Percentiles rank a stretch among this genome's conserved stretches.
These are phyloP conservation scores for Zelleria hepariella DNA, from an alignment of 2,888 invertebrate genomes.

Conservation along the genomic window DNA sequence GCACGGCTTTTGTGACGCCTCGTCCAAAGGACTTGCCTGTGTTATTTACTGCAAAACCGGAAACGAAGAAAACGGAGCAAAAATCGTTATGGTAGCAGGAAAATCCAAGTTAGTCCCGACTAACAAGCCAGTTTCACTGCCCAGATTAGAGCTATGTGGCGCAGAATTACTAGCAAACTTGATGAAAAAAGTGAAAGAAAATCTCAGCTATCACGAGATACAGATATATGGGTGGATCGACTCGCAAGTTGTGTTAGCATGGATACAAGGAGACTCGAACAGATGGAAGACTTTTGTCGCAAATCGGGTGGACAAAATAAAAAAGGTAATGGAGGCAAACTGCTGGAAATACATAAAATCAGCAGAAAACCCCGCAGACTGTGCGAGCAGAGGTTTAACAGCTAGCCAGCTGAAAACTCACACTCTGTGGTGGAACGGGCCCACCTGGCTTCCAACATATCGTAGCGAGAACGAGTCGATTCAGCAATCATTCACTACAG, in stretches of 20 bases:
- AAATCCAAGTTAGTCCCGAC: conserved; percentile 1
- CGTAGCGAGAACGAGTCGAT: background rate
- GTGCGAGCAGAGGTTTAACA: conserved; percentile 12
- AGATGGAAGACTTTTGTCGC: conserved; percentile 18
- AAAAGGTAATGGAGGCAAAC: conserved; percentile 6
- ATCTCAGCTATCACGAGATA: background rate
- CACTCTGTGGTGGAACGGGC: conserved; percentile 15
- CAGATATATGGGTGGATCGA: conserved; percentile 14
- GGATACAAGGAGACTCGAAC: conserved; percentile 13
- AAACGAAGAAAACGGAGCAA: background rate
- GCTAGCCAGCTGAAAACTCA: conserved; percentile 6
- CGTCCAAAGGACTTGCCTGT: background rate
- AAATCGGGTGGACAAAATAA: conserved; percentile 12
- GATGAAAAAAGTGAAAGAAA: background rate
- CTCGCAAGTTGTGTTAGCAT: conserved; percentile 15
- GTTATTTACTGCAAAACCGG: background rate
- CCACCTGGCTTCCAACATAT: conserved; percentile 4
- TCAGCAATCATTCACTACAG: background rate
- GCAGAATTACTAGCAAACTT: background rate
- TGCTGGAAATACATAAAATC: conserved; percentile 13
- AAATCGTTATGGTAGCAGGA: background rate
- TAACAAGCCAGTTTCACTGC: conserved; percentile 2
- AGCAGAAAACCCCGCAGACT: conserved; percentile 14
- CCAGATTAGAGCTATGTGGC: conserved; percentile 2
- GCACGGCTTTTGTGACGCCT: conserved; percentile 5